Percentiles rank a stretch among this genome's conserved stretches.
These are phyloP conservation scores for Ptilorrhoa leucosticta DNA, from an alignment of 2,113 vertebrate species.

Conservation along the genomic window DNA sequence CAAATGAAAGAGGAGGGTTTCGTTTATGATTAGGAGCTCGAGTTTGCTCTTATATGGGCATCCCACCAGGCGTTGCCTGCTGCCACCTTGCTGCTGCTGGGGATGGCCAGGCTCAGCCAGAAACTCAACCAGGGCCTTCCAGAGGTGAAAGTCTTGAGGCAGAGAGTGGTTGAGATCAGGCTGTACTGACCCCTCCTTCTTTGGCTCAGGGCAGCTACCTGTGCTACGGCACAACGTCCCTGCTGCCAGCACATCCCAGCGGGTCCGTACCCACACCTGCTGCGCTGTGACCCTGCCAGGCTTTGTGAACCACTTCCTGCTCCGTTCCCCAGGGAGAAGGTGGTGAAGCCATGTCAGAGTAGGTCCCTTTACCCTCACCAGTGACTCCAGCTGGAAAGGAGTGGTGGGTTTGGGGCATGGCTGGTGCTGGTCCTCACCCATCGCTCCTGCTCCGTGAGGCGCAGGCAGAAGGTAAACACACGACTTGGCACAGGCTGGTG, in stretches of 20 bases:
- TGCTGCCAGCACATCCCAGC: background rate
- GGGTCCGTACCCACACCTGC: fast-evolving
- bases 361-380: background rate
- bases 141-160: background rate
- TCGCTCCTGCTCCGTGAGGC: fast-evolving
- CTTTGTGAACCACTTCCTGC: background rate
- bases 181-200: background rate
- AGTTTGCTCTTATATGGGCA: constrained; percentile 54
- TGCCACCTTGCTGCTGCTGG: background rate
- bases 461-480: background rate
- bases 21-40: background rate
- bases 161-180: background rate
- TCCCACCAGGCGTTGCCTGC: background rate
- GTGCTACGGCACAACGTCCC: background rate
- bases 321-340: background rate
- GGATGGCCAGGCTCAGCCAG: background rate
- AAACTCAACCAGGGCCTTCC: background rate
- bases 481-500: background rate
- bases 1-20: constrained; percentile 35
- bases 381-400: background rate
- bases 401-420: background rate
- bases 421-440: background rate
- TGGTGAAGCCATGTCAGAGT: background rate
- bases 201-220: background rate
- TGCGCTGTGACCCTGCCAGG: background rate